These are phyloP conservation scores for Poeciliopsis infans DNA, from an alignment of 2,797 vertebrate species.

Conservation along the genomic window DNA sequence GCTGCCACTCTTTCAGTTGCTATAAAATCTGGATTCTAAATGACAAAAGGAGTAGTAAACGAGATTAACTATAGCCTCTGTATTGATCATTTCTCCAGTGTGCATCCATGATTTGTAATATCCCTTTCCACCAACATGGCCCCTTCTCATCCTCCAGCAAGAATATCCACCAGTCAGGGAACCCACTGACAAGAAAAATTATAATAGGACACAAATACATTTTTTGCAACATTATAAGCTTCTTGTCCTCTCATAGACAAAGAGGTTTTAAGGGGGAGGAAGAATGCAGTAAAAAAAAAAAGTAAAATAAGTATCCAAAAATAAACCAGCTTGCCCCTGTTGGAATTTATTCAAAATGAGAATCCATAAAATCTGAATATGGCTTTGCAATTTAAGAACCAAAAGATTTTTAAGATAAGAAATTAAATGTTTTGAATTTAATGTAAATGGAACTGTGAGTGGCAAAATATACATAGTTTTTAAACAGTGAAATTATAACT, in stretches of 20 bases:
- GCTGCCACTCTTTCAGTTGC: constrained; percentile 64
- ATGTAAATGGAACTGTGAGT: not conserved
- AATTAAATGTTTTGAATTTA: not conserved
- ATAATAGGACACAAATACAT: constrained; percentile 66
- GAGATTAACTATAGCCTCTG: constrained; percentile 69
- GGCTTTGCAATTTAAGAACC: not conserved
- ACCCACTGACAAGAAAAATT: constrained; percentile 66
- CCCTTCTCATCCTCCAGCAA: constrained; percentile 26
- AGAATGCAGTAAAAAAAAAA: constrained; percentile 31
- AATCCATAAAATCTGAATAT: not conserved
- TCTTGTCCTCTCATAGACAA: constrained; percentile 50
- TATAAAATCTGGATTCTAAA: constrained; percentile 76
- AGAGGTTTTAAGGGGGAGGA: constrained; percentile 38
- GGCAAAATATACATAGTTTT: not conserved
- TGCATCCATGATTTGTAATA: constrained; percentile 73
- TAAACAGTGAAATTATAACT: not conserved
- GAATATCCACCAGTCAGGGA: constrained; percentile 31
- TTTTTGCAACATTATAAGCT: constrained; percentile 63
- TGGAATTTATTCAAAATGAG: not conserved
- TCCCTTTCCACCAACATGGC: constrained; percentile 10
- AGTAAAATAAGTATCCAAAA: not conserved
- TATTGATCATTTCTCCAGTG: constrained; percentile 71
- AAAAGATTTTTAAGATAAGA: not conserved
- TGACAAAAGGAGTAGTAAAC: constrained; percentile 76
- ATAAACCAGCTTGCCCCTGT: not conserved